Percentiles rank a stretch among this genome's conserved stretches.
Evolutionary conservation across 2,797 vertebrate genomes (phyloP).

Genomic region (Limnodromus scolopaceus): DNA sequence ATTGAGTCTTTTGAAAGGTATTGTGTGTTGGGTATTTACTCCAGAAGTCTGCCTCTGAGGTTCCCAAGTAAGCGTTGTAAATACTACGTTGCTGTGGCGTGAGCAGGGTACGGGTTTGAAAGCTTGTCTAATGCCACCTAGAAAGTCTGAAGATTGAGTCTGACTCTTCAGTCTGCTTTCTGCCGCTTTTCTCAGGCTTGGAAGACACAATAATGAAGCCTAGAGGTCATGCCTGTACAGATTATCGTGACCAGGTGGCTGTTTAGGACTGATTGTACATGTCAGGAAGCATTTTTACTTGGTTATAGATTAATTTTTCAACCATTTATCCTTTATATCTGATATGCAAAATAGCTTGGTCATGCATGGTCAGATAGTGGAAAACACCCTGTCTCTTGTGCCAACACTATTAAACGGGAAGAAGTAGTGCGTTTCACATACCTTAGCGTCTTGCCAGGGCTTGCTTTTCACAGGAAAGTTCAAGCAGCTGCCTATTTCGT

Average conservation of each 20-base stretch:
- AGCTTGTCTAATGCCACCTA: background rate
- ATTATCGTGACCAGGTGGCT: background rate
- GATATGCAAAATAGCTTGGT: background rate
- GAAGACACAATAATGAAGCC: background rate
- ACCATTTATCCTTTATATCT: background rate
- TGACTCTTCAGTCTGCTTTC: background rate
- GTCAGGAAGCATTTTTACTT: background rate
- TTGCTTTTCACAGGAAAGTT: background rate
- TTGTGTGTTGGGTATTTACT: background rate
- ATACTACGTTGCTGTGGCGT: background rate
- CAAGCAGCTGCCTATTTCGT: background rate
- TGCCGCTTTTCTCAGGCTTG: background rate
- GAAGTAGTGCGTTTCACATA: background rate
- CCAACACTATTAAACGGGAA: background rate
- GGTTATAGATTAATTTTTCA: background rate
- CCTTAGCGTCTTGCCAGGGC: background rate
- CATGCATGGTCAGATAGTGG: background rate
- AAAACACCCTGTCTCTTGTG: background rate
- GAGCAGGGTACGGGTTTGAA: background rate
- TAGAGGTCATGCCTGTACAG: background rate
- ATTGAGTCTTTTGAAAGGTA: background rate
- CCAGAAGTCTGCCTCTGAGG: background rate
- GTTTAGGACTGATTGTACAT: background rate
- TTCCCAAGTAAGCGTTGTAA: background rate
- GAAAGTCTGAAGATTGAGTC: background rate